phyloP scores from a whole-genome alignment of 2,888 invertebrate species.

The Ptilodon capucinus region DNA sequence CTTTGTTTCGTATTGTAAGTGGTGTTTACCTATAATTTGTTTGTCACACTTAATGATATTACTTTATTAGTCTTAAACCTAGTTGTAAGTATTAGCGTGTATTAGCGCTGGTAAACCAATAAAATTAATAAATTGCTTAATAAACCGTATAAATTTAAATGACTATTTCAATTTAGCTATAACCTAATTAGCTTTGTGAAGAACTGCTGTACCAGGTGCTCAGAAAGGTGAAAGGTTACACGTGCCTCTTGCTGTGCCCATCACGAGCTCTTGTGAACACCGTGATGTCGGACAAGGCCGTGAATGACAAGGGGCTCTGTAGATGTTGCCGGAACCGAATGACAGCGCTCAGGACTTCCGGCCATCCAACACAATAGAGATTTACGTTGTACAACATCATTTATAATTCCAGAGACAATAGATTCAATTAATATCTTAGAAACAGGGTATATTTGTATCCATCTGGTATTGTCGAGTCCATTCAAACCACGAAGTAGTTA shows the following conservation, averaged over 20 bases:
- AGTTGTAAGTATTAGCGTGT: too few species aligned
- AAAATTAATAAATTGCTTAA: not conserved
- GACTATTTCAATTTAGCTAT: too few species aligned
- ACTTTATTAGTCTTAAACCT: too few species aligned
- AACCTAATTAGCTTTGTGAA: not conserved
- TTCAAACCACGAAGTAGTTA: too few species aligned
- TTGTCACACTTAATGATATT: too few species aligned
- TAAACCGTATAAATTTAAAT: not conserved
- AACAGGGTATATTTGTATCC: too few species aligned
- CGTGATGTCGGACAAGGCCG: conserved; percentile 62
- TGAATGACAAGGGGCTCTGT: conserved; percentile 33
- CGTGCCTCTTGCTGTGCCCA: conserved; percentile 27
- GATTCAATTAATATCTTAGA: too few species aligned
- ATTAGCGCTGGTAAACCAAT: too few species aligned
- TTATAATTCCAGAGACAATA: not conserved
- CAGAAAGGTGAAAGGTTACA: conserved; percentile 59
- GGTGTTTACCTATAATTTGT: too few species aligned
- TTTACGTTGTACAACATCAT: not conserved
- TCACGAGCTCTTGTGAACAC: conserved; percentile 26
- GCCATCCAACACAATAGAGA: conserved; percentile 24
- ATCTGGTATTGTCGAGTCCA: too few species aligned
- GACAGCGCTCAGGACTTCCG: conserved; percentile 36
- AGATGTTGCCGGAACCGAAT: conserved; percentile 53
- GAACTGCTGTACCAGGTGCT: not conserved
- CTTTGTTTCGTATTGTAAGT: too few species aligned